Evolutionary conservation across 1,140 invertebrate species (phyloP), one percentile per base, ranked within the genome.

Genomic region (Aphelinus atriplicis): DNA sequence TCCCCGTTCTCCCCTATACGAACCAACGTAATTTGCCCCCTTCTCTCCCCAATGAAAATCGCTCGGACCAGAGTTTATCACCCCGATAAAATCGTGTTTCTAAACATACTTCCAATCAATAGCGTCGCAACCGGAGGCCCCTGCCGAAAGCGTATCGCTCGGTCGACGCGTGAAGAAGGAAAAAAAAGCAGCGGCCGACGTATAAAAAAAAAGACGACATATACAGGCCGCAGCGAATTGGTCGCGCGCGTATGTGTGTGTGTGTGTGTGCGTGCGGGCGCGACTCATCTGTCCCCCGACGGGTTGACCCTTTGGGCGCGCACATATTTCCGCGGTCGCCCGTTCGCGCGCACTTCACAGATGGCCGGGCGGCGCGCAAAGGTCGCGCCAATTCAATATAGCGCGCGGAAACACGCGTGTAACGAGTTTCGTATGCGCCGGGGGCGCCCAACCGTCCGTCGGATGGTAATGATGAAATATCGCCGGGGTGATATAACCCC

Each of bases 381-480:
- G 46, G 10, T 71, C 71, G 79, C 82, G 80, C 75, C 75, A 80
- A 73, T 81, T 80, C 77, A 80, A 79, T 80, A 80, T 79, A 81
- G 78, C 78, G 77, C 80, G 26, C 26, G 26, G 26, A 26, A 26
- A 26, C 26, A 26, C 73, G 79, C 82, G 77, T 82, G 81, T 86
- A 86, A 85, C 82, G 82, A 84, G 82, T 84, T 87, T 85, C 81
- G 78, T 83, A 82, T 84, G 78, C 77, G 72, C 77, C 53, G 74
- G 72, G 71, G 73, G 71, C 78, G 75, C 80, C 81, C 83, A 85
- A 85, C 84, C 84, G 83, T 84, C 80, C 80, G 71, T 82, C 82
- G 82, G 83, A 84, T 88, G 73, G 81, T 89, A 89, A 89, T 88
- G 88, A 89, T 89, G 88, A 89, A 89, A 89, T 89, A 89, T 89